A percentile compares a stretch with the other conserved stretches of the same genome.
Conservation (phyloP, 2,888 invertebrate genomes). For the Hoplodrina ambigua region DNA sequence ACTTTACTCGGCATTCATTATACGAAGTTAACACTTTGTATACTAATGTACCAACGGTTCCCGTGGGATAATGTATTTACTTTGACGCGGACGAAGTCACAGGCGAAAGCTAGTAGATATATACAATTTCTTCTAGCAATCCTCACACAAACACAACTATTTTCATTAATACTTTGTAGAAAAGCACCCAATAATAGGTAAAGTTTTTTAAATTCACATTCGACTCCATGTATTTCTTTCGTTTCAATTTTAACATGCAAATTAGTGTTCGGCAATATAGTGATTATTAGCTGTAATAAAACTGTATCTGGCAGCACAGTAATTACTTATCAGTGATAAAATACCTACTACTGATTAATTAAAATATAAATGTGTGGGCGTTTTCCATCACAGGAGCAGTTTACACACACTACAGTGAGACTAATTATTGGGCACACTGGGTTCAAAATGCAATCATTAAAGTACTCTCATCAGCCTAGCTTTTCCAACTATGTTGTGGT, state of each 20-base stretch:
- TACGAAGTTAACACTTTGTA: no score
- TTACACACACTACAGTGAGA: constrained; percentile 1
- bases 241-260: constrained; percentile 53
- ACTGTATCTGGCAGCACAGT: constrained; percentile 26
- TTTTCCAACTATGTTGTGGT: no score
- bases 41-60: no score
- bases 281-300: constrained; percentile 45
- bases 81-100: no score
- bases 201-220: neutral
- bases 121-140: no score
- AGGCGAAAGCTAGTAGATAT: no score
- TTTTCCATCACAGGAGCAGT: constrained; percentile 14
- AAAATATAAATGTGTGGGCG: constrained; percentile 21
- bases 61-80: no score
- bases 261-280: constrained; percentile 39
- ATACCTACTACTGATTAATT: constrained; percentile 34
- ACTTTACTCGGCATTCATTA: neutral
- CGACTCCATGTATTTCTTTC: constrained; percentile 45
- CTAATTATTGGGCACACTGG: neutral
- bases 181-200: no score
- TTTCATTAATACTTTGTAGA: neutral
- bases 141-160: neutral
- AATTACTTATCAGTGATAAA: constrained; percentile 42
- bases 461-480: neutral
- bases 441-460: neutral